These are phyloP conservation scores for Euphonia xanthogaster DNA, from an alignment of 2,797 vertebrate species.

Conservation along the genomic window DNA sequence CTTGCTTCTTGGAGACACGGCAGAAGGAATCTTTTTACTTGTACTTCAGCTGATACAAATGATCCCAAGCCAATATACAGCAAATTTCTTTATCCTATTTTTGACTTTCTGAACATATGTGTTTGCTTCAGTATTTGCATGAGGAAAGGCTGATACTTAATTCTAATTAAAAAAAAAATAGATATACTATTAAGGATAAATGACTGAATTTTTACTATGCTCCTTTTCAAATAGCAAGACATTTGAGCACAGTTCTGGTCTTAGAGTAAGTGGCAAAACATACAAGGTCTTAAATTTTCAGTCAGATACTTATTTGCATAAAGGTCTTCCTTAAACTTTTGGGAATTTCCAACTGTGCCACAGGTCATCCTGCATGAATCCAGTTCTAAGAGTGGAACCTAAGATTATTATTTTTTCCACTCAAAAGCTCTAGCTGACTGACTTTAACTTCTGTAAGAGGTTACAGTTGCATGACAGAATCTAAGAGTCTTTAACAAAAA, in stretches of 20 bases:
- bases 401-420: background rate
- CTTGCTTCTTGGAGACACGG: background rate
- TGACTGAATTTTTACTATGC: background rate
- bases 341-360: background rate
- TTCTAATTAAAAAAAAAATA: background rate
- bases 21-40: background rate
- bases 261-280: background rate
- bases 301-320: background rate
- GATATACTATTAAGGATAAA: background rate
- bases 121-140: background rate
- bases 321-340: background rate
- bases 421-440: background rate
- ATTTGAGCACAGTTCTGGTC: background rate
- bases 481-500: background rate
- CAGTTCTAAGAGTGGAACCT: background rate
- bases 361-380: background rate
- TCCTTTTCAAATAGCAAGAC: background rate
- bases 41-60: background rate
- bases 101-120: background rate
- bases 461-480: background rate
- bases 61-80: background rate
- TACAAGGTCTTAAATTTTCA: background rate
- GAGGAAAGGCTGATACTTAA: background rate
- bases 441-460: background rate
- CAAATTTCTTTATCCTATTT: background rate